Percentiles rank a stretch among this genome's conserved stretches.
These are phyloP conservation scores for Crypturellus undulatus DNA, from an alignment of 2,113 vertebrate genomes.

Conservation along the genomic window DNA sequence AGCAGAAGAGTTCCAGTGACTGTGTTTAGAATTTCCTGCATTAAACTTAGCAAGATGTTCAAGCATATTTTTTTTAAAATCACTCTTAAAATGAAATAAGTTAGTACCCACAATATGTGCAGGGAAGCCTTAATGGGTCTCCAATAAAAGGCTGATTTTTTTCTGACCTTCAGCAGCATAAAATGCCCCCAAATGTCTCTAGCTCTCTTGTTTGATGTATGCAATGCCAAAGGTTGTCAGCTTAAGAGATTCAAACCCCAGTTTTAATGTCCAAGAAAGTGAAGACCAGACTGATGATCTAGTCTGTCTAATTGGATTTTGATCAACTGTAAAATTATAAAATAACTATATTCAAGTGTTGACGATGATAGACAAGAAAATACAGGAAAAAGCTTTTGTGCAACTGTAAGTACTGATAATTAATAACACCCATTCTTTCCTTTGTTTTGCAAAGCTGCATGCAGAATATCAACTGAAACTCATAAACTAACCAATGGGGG, in stretches of 20 bases:
- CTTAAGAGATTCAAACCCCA: background rate
- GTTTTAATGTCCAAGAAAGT: rapidly evolving
- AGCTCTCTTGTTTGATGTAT: background rate
- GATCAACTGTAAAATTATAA: constrained; percentile 30
- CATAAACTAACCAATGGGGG: background rate
- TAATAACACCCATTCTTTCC: background rate
- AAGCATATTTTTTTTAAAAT: background rate
- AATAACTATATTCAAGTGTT: constrained; percentile 7
- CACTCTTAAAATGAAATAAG: background rate
- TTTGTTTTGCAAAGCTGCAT: background rate
- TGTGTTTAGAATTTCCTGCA: rapidly evolving
- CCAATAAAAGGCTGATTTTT: background rate
- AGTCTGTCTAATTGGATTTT: background rate
- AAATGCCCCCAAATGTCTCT: background rate
- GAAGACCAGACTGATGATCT: background rate
- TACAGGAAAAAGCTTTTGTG: constrained; percentile 3
- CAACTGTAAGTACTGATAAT: background rate
- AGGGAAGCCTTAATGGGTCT: background rate
- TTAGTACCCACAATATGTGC: rapidly evolving
- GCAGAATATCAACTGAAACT: background rate
- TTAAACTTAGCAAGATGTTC: background rate
- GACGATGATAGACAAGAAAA: background rate
- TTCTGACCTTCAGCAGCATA: background rate
- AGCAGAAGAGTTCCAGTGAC: background rate
- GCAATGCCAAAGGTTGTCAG: background rate